Evolutionary conservation across 2,888 invertebrate genomes (phyloP).

Genomic region (Campaea margaritaria): DNA sequence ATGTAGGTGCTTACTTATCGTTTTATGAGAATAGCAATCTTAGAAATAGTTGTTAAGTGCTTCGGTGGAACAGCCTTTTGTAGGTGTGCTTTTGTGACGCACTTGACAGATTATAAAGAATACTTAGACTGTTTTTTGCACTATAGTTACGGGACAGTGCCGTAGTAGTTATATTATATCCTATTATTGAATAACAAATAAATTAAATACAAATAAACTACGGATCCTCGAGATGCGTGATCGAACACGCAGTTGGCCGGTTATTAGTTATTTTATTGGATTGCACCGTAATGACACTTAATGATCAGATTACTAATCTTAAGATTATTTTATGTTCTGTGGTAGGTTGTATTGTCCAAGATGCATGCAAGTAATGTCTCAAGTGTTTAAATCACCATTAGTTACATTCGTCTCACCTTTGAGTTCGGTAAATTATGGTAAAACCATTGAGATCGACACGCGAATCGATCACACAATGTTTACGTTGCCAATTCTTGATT

Average conservation of each 20-base stretch:
- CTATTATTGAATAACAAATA: too few species aligned
- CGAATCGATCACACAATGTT: slow-evolving; percentile 31
- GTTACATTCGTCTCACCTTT: too few species aligned
- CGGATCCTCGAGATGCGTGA: background rate
- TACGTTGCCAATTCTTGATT: slow-evolving; percentile 44
- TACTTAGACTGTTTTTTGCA: too few species aligned
- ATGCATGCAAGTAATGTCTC: background rate
- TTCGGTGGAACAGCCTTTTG: too few species aligned
- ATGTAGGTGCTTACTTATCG: too few species aligned
- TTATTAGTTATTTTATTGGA: slow-evolving; percentile 41
- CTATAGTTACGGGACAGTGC: too few species aligned
- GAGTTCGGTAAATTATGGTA: background rate
- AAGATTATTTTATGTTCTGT: background rate
- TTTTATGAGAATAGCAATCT: too few species aligned
- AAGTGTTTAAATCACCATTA: background rate
- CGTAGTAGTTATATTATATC: too few species aligned
- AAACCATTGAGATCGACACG: slow-evolving; percentile 6
- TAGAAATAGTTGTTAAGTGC: too few species aligned
- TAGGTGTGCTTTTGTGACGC: too few species aligned
- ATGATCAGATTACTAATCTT: slow-evolving; percentile 48
- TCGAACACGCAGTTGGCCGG: background rate
- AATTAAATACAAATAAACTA: too few species aligned
- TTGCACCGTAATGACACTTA: slow-evolving; percentile 51
- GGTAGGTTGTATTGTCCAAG: background rate
- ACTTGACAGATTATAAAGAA: too few species aligned